A percentile compares a stretch with the other conserved stretches of the same genome.
Conservation (phyloP, 2,888 invertebrate species). For the Pachydiplax longipennis region DNA sequence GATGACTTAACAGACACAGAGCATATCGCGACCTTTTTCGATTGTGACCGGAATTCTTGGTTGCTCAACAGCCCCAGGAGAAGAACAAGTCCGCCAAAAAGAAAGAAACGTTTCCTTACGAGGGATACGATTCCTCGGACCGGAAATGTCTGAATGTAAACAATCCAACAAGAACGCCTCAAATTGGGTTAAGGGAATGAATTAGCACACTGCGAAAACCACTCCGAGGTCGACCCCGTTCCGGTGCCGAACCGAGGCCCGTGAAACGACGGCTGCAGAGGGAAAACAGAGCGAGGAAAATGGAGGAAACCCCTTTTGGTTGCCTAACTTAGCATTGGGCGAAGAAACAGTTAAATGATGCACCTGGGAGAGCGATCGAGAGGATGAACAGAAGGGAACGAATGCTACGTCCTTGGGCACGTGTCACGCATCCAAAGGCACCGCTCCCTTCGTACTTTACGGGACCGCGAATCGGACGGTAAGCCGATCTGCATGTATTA, state of each 20-base stretch:
- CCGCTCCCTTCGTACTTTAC: background rate
- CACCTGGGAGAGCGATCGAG: background rate
- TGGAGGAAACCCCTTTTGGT: background rate
- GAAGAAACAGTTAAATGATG: background rate
- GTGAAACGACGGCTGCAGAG: background rate
- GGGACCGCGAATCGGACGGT: background rate
- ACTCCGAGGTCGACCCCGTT: background rate
- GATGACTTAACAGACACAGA: too few relatives aligned
- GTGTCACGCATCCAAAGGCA: conserved; percentile 33
- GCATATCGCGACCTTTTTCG: too few relatives aligned
- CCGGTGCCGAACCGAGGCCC: background rate
- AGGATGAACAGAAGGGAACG: background rate
- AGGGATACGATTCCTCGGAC: background rate
- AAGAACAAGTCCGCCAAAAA: too few relatives aligned
- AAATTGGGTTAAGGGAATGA: background rate
- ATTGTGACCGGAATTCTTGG: too few relatives aligned
- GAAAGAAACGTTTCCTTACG: background rate
- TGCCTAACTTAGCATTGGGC: background rate
- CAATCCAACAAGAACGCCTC: background rate
- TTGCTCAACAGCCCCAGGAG: too few relatives aligned
- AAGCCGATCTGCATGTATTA: background rate
- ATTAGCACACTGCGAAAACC: background rate
- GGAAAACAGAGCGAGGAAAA: background rate
- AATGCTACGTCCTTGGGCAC: conserved; percentile 6
- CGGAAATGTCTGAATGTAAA: background rate